Percentiles rank a stretch among this genome's conserved stretches.
Evolutionary conservation across 2,113 vertebrate genomes (phyloP).

Genomic region (Zapus hudsonius): DNA sequence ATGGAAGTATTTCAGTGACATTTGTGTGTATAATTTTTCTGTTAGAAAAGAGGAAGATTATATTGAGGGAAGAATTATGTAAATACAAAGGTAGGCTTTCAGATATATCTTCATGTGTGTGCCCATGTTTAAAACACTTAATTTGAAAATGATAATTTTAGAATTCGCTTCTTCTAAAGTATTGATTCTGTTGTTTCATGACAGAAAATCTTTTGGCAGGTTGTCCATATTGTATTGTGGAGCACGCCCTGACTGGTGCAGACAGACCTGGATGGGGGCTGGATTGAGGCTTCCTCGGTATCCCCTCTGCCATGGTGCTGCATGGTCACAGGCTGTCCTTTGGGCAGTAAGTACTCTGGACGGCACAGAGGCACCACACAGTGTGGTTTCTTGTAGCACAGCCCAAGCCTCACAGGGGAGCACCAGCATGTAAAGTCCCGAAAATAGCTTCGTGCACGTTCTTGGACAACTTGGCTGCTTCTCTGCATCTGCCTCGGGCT

Average conservation of each 20-base stretch:
- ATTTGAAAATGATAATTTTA: not conserved
- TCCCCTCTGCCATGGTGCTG: rapidly evolving
- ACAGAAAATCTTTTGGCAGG: not conserved
- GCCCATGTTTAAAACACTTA: not conserved
- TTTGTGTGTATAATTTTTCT: not conserved
- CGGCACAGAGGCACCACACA: not conserved
- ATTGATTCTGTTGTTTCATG: not conserved
- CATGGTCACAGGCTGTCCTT: not conserved
- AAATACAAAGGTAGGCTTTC: not conserved
- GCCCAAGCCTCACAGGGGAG: not conserved
- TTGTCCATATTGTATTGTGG: not conserved
- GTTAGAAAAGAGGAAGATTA: not conserved
- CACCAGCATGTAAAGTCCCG: not conserved
- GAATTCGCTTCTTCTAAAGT: not conserved
- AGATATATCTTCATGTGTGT: not conserved
- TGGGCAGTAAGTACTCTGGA: not conserved
- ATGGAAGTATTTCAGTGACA: not conserved
- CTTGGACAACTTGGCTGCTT: slow-evolving; percentile 19
- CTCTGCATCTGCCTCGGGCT: not conserved
- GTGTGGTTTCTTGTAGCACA: too few relatives aligned
- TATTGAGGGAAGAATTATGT: not conserved
- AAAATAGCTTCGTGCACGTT: not conserved
- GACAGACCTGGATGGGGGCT: not conserved
- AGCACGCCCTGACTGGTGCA: not conserved
- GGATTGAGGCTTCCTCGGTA: not conserved